Evolutionary conservation across 1,140 invertebrate species (phyloP).

Genomic region (Grapholita molesta): DNA sequence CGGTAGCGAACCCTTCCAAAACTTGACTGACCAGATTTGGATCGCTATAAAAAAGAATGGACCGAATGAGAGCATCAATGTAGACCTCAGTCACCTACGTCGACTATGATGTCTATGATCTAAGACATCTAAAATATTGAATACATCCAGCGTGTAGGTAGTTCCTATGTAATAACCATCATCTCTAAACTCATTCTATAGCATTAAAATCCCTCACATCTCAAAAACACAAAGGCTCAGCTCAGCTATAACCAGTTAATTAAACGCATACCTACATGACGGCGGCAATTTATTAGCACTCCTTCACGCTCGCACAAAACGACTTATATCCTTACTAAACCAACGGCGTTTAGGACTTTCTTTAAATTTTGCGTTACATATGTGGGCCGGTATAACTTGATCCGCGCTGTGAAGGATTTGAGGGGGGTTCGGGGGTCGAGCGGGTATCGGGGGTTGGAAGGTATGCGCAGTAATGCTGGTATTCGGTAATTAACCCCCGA

Average conservation of each 20-base stretch:
- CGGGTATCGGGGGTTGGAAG: neutral
- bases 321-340: neutral
- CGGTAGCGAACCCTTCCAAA: too few relatives aligned
- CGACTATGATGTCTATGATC: too few relatives aligned
- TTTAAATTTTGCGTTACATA: neutral
- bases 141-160: too few relatives aligned
- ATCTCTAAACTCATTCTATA: neutral
- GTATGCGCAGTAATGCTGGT: conserved; percentile 8
- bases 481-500: conserved; percentile 8
- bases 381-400: neutral
- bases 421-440: neutral
- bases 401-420: neutral
- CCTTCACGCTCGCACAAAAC: neutral
- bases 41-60: too few relatives aligned
- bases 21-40: too few relatives aligned
- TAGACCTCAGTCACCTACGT: too few relatives aligned
- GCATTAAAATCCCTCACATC: neutral
- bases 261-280: conserved; percentile 1
- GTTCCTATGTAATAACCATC: neutral
- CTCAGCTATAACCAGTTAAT: conserved; percentile 10
- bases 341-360: neutral
- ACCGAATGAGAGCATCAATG: too few relatives aligned
- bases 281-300: neutral
- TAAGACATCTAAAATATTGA: too few relatives aligned
- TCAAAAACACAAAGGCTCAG: neutral